These are phyloP conservation scores for Mesochorus sp. DNA, from an alignment of 2,888 invertebrate genomes.

Conservation along the genomic window DNA sequence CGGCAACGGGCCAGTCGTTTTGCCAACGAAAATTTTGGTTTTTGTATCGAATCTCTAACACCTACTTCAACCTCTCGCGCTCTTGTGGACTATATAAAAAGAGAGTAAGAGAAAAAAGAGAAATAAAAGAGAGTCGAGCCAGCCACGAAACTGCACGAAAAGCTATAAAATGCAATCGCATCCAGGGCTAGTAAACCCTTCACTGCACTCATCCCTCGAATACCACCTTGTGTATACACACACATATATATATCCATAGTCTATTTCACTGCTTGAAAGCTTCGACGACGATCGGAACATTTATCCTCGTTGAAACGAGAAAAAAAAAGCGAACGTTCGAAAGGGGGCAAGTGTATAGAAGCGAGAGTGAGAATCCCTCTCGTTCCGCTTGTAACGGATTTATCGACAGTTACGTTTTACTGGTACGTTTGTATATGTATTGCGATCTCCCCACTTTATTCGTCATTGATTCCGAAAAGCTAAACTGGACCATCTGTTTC, in stretches of 20 bases:
- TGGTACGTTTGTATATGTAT: not conserved
- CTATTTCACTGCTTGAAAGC: conserved; percentile 21
- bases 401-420: conserved; percentile 36
- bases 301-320: conserved; percentile 43
- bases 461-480: conserved; percentile 13
- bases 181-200: conserved; percentile 66
- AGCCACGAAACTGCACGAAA: conserved; percentile 53
- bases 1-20: conserved; percentile 48
- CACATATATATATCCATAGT: conserved; percentile 5
- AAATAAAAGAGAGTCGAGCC: not conserved
- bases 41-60: not conserved
- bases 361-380: conserved; percentile 15
- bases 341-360: conserved; percentile 19
- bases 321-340: too few relatives aligned
- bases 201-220: not conserved
- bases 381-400: conserved; percentile 38
- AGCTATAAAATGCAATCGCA: conserved; percentile 68
- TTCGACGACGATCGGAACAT: conserved; percentile 39
- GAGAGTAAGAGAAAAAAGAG: not conserved
- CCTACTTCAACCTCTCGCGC: conserved; percentile 27
- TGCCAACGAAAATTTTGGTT: not conserved
- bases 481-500: not conserved
- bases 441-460: conserved; percentile 6
- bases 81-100: conserved; percentile 12
- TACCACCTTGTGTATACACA: not conserved